phyloP scores from a whole-genome alignment of 2,113 vertebrate genomes.

The Alligator mississippiensis region DNA sequence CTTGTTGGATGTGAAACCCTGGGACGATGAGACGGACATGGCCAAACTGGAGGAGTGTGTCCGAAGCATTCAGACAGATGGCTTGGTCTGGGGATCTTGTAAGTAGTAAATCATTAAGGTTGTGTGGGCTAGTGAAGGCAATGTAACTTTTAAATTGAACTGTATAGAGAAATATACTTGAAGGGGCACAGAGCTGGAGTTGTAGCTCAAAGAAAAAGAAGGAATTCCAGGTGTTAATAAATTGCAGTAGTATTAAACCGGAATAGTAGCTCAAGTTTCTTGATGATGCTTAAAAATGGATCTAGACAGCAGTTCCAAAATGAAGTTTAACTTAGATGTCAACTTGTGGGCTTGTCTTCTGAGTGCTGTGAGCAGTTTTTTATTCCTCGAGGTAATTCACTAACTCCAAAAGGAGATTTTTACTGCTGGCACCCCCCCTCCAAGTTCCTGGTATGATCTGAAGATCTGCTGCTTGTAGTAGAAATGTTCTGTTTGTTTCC shows the following conservation, averaged over 20 bases:
- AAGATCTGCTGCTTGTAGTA: neutral
- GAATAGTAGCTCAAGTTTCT: neutral
- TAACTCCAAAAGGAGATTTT: neutral
- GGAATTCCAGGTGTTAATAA: neutral
- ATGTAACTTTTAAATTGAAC: too few species aligned
- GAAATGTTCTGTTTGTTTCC: neutral
- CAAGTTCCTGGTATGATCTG: neutral
- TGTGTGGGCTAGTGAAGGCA: neutral
- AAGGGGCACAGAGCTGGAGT: too few species aligned
- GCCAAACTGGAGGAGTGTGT: slow-evolving; percentile 93
- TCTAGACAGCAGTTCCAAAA: neutral
- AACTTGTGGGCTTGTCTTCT: neutral
- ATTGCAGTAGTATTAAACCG: too few species aligned
- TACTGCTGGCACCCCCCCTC: too few species aligned
- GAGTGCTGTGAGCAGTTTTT: neutral
- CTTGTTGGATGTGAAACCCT: slow-evolving; percentile 95
- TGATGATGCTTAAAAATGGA: neutral
- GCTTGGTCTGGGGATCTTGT: slow-evolving; percentile 97
- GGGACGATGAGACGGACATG: slow-evolving; percentile 99
- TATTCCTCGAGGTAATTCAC: too few species aligned
- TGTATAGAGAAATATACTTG: rapidly evolving
- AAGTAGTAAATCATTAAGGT: slow-evolving; percentile 66
- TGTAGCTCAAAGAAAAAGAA: too few species aligned
- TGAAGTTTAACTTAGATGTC: neutral
- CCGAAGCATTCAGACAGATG: slow-evolving; percentile 91